Conservation (phyloP, 2,113 vertebrate genomes). For the Pseudorhombus dupliciocellatus region DNA sequence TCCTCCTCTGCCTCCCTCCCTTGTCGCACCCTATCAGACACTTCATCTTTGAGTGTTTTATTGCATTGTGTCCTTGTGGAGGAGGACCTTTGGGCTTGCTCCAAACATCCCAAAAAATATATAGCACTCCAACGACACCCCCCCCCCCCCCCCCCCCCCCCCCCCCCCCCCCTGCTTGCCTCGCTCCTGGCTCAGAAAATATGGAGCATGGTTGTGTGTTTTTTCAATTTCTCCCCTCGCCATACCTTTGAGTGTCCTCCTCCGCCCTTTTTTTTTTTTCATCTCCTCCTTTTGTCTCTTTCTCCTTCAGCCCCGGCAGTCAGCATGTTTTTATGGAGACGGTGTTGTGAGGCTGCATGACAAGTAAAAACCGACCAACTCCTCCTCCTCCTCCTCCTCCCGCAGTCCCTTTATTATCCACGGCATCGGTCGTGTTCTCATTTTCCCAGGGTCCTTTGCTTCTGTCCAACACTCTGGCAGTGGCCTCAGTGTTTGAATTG, state of each 20-base stretch:
- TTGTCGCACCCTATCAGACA: slow-evolving; percentile 61
- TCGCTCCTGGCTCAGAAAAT: too few relatives aligned
- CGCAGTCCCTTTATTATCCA: slow-evolving; percentile 44
- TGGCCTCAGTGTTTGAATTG: not conserved
- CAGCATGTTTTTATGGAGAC: slow-evolving; percentile 57
- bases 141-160: not conserved
- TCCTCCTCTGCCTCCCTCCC: slow-evolving; percentile 33
- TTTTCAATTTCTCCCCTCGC: slow-evolving; percentile 22
- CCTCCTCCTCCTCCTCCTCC: slow-evolving; percentile 7
- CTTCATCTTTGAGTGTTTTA: slow-evolving; percentile 70
- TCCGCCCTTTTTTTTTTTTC: too few relatives aligned
- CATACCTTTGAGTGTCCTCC: slow-evolving; percentile 51
- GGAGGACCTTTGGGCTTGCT: slow-evolving; percentile 62
- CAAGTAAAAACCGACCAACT: slow-evolving; percentile 34
- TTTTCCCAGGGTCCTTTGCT: slow-evolving; percentile 23
- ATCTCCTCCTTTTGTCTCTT: slow-evolving; percentile 52
- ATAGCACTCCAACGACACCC: not conserved
- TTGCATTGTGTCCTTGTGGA: slow-evolving; percentile 71
- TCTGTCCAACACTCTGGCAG: slow-evolving; percentile 1
- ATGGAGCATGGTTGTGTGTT: slow-evolving; percentile 11
- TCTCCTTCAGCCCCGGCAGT: slow-evolving; percentile 53
- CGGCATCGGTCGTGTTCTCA: slow-evolving; percentile 23
- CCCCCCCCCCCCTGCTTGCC: not conserved
- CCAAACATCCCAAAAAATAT: slow-evolving; percentile 64
- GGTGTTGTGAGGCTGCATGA: slow-evolving; percentile 51